These are phyloP conservation scores for Hylaea fasciaria DNA, from an alignment of 2,888 invertebrate genomes.

Conservation along the genomic window DNA sequence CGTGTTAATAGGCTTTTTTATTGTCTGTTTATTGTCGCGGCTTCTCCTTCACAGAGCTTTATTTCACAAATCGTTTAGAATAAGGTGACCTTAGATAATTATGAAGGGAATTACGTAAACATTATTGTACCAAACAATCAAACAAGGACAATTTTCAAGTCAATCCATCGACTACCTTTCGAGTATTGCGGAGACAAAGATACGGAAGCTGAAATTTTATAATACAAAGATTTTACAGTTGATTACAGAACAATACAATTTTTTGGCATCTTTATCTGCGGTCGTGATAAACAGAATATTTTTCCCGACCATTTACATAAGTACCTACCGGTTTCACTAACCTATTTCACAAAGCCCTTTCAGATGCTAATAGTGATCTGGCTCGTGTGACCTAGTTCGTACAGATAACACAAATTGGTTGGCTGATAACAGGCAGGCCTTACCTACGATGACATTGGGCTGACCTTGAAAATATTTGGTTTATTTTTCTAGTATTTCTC, in stretches of 20 bases:
- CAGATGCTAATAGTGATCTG: conserved; percentile 49
- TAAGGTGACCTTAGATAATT: not conserved
- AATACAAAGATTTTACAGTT: too few species aligned
- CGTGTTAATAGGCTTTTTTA: conserved; percentile 21
- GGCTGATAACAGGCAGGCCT: conserved; percentile 69
- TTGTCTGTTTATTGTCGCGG: conserved; percentile 9
- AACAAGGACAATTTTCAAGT: too few species aligned
- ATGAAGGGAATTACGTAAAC: too few species aligned
- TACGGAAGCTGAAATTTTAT: too few species aligned
- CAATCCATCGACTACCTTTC: too few species aligned
- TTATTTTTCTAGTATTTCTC: conserved; percentile 31
- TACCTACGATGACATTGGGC: conserved; percentile 75
- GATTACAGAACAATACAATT: too few species aligned
- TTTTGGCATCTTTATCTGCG: too few species aligned
- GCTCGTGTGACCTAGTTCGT: conserved; percentile 69
- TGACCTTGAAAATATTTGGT: conserved; percentile 61
- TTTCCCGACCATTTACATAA: too few species aligned
- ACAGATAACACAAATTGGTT: conserved; percentile 73
- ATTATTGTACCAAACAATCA: too few species aligned
- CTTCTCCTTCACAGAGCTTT: conserved; percentile 11
- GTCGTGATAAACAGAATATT: too few species aligned
- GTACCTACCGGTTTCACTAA: too few species aligned
- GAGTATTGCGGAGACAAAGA: too few species aligned
- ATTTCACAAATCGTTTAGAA: not conserved
- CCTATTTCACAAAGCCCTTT: conserved; percentile 42